Evolutionary conservation across 2,888 invertebrate species (phyloP).

Genomic region (Napeogenes inachia): DNA sequence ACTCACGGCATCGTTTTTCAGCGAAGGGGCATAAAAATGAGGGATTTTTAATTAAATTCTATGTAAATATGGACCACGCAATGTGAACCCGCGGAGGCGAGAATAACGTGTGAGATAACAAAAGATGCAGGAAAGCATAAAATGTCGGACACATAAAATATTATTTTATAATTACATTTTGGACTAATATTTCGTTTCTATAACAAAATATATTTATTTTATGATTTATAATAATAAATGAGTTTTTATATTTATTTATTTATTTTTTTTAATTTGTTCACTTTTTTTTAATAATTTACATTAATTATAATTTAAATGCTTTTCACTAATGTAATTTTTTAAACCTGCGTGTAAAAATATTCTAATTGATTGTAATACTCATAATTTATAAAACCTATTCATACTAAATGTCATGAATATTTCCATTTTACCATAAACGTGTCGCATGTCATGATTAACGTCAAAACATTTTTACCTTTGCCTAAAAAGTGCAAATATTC

Average conservation of each 20-base stretch:
- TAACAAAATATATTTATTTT: neutral
- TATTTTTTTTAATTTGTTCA: neutral
- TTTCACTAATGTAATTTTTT: neutral
- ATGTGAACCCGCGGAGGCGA: constrained; percentile 44
- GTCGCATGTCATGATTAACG: constrained; percentile 57
- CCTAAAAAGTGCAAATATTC: constrained; percentile 58
- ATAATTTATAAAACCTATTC: constrained; percentile 1
- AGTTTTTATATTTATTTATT: neutral
- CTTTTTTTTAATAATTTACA: too few species aligned
- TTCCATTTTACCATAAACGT: constrained; percentile 35
- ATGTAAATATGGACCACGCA: constrained; percentile 50
- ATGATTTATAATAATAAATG: neutral
- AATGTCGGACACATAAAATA: constrained; percentile 7
- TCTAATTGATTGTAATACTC: constrained; percentile 6
- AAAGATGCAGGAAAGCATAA: constrained; percentile 2
- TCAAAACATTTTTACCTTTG: constrained; percentile 50
- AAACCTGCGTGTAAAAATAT: neutral
- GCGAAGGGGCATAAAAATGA: constrained; percentile 37
- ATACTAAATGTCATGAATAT: constrained; percentile 10
- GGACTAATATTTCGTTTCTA: neutral
- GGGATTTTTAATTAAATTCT: constrained; percentile 61
- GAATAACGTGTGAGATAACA: constrained; percentile 23
- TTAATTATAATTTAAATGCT: too few species aligned
- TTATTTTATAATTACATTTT: neutral
- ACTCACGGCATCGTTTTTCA: constrained; percentile 25